phyloP scores from a whole-genome alignment of 1,140 invertebrate genomes.

The Drosophila jambulina region DNA sequence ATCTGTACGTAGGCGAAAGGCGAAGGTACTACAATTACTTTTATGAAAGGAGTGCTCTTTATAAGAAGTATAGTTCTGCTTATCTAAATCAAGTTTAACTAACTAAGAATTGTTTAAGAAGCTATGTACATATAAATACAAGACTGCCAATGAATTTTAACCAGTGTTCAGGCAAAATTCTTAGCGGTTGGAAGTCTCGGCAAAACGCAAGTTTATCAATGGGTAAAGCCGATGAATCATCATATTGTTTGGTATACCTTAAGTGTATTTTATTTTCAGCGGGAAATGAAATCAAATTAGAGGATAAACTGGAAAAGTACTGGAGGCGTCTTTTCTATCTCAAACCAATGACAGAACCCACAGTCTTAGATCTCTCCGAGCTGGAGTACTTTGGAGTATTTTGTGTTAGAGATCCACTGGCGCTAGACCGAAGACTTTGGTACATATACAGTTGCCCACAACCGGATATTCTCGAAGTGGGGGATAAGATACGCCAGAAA shows the following conservation, averaged over 20 bases:
- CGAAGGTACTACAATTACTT: constrained; percentile 47
- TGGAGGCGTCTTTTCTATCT: constrained; percentile 53
- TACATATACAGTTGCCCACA: constrained; percentile 42
- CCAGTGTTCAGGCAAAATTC: constrained; percentile 17
- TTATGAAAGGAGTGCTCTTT: neutral
- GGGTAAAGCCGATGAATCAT: constrained; percentile 43
- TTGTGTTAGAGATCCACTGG: constrained; percentile 28
- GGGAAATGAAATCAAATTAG: constrained; percentile 8
- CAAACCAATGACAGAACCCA: neutral
- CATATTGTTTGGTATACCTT: neutral
- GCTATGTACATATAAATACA: constrained; percentile 16
- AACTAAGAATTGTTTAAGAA: neutral
- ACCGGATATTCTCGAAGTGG: constrained; percentile 22
- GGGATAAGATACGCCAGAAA: constrained; percentile 41
- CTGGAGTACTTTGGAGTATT: constrained; percentile 58
- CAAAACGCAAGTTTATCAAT: constrained; percentile 5
- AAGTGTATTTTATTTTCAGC: constrained; percentile 9
- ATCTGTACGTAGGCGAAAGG: constrained; percentile 53
- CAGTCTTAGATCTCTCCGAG: constrained; percentile 19
- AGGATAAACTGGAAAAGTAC: constrained; percentile 50
- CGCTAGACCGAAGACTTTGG: constrained; percentile 46
- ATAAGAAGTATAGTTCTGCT: neutral
- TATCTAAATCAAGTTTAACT: neutral
- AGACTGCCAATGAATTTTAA: constrained; percentile 6
- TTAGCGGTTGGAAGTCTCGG: constrained; percentile 1